Conservation (phyloP, 2,113 vertebrate species). For the mouse (Mus musculus) region GRCm39 chr2:168642501-168643000, state of each 20-base stretch:
- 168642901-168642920: background rate
- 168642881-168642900: no score
- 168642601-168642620: no score
- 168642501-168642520: background rate
- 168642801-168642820: background rate
- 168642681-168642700: background rate
- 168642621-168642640: no score
- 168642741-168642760: background rate
- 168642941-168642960: no score
- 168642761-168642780: background rate
- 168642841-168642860: background rate
- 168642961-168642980: background rate
- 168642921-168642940: background rate
- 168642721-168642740: background rate
- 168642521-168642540: background rate
- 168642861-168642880: background rate
- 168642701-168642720: background rate
- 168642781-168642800: fast-evolving
- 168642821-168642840: background rate
- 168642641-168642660: no score
- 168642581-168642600: no score
- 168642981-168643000: background rate
- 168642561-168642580: no score
- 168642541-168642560: no score
- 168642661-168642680: no score